phyloP scores from a whole-genome alignment of 2,888 invertebrate genomes.

The Copidosoma aretas region DNA sequence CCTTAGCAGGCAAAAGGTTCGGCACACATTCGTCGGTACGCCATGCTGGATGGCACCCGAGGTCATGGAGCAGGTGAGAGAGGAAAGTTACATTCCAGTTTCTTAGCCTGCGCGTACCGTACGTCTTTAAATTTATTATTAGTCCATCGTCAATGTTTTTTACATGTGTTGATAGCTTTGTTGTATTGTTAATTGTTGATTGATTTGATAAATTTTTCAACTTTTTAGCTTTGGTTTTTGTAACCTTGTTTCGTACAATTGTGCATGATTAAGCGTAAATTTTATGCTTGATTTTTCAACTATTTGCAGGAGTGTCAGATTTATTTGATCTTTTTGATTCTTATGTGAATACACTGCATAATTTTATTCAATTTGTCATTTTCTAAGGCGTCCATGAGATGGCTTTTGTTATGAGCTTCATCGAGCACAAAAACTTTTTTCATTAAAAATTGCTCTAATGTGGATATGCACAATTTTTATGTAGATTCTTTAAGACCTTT shows the following conservation, averaged over 20 bases:
- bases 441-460: not conserved
- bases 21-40: conserved; percentile 98
- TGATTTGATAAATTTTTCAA: conserved; percentile 2
- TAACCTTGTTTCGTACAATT: not conserved
- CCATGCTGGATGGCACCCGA: conserved; percentile 99
- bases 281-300: not conserved
- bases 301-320: not conserved
- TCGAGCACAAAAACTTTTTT: not conserved
- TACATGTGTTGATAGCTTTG: not conserved
- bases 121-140: conserved; percentile 5
- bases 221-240: conserved; percentile 2
- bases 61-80: conserved; percentile 93
- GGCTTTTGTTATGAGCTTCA: not conserved
- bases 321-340: not conserved
- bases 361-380: no score
- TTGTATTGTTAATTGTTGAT: not conserved
- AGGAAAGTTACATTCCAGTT: conserved; percentile 62
- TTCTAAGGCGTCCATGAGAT: not conserved
- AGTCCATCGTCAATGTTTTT: not conserved
- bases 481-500: not conserved
- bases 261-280: conserved; percentile 14
- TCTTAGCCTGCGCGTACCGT: conserved; percentile 45
- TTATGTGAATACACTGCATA: not conserved
- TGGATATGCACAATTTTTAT: not conserved
- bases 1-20: conserved; percentile 89